phyloP scores from a whole-genome alignment of 2,113 vertebrate species.

The Hystrix cristata region DNA sequence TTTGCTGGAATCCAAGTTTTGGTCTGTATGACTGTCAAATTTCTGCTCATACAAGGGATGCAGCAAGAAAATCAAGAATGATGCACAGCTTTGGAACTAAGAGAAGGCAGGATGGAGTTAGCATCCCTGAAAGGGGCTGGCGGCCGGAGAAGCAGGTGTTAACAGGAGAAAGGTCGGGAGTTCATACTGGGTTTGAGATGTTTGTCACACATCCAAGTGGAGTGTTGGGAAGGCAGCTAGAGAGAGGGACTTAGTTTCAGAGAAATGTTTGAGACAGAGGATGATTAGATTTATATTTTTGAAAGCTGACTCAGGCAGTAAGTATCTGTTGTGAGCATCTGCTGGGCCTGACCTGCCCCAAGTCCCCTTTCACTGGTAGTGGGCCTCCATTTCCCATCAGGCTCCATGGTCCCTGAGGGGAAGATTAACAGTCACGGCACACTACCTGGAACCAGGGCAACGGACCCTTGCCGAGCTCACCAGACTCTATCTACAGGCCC shows the following conservation, averaged over 20 bases:
- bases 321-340: background rate
- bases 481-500: background rate
- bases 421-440: background rate
- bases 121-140: background rate
- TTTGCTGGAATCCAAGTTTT: background rate
- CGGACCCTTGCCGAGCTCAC: background rate
- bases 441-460: background rate
- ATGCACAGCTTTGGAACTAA: background rate
- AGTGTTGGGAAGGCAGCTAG: background rate
- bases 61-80: background rate
- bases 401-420: background rate
- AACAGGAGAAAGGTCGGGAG: background rate
- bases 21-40: background rate
- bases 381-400: background rate
- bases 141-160: background rate
- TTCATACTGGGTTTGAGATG: background rate
- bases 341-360: background rate
- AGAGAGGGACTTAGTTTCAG: slow-evolving; percentile 12
- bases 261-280: background rate
- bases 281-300: slow-evolving; percentile 3
- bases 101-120: background rate
- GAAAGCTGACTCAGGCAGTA: background rate
- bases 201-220: background rate
- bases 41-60: background rate
- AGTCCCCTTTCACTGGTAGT: background rate